These are phyloP conservation scores for Ctenosaura bakeri DNA, from an alignment of 2,797 vertebrate species.

Conservation along the genomic window DNA sequence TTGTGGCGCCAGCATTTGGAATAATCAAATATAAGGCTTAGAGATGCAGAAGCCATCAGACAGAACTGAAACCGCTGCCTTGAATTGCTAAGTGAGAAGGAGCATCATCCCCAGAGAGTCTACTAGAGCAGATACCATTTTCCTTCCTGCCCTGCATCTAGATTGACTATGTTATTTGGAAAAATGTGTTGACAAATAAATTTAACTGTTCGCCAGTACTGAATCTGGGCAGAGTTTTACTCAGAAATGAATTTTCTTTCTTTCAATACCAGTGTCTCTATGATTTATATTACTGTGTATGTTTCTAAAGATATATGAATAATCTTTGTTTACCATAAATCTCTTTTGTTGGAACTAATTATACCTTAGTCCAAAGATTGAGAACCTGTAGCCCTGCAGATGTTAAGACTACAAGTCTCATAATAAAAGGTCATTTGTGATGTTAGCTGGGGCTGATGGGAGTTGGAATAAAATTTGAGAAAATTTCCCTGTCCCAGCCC, in stretches of 20 bases:
- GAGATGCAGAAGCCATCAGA: background rate
- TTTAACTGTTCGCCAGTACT: background rate
- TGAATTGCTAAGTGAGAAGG: background rate
- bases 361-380: background rate
- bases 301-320: background rate
- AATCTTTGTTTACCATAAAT: background rate
- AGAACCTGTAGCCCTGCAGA: too few relatives aligned
- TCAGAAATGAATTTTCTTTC: background rate
- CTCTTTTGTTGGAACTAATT: too few relatives aligned
- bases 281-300: background rate
- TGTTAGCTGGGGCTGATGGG: too few relatives aligned
- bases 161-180: background rate
- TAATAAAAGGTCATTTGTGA: too few relatives aligned
- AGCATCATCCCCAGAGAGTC: background rate
- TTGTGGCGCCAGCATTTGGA: background rate
- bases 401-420: too few relatives aligned
- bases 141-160: background rate
- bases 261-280: background rate
- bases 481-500: too few relatives aligned
- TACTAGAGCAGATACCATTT: background rate
- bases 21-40: background rate
- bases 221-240: background rate
- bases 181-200: background rate
- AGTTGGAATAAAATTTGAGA: too few relatives aligned
- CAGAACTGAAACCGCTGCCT: background rate